Evolutionary conservation across 2,113 vertebrate species (phyloP).

Genomic region (Triplophysa dalaica): DNA sequence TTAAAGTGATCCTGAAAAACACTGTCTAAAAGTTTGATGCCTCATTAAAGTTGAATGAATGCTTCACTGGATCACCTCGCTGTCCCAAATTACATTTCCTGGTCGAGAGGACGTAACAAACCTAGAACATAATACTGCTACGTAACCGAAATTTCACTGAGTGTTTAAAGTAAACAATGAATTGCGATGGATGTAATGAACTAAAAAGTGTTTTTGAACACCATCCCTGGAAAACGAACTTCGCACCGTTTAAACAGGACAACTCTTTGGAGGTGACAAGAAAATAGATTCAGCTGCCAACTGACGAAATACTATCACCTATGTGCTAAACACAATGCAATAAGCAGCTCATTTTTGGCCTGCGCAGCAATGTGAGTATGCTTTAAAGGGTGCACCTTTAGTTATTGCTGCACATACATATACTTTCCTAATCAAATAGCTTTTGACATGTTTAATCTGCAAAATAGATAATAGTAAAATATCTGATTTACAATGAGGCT

Average conservation of each 20-base stretch:
- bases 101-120: background rate
- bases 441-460: background rate
- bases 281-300: slow-evolving; percentile 19
- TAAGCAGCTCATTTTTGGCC: slow-evolving; percentile 28
- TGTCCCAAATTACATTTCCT: slow-evolving; percentile 19
- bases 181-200: background rate
- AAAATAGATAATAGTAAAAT: slow-evolving; percentile 11
- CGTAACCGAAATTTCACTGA: slow-evolving; percentile 18
- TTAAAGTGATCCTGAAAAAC: slow-evolving; percentile 13
- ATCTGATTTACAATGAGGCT: background rate
- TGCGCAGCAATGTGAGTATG: background rate
- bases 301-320: background rate
- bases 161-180: slow-evolving; percentile 15
- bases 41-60: slow-evolving; percentile 11
- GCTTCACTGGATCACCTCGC: slow-evolving; percentile 11
- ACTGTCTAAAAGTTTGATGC: slow-evolving; percentile 19
- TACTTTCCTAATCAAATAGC: background rate
- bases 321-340: slow-evolving; percentile 1
- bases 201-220: background rate
- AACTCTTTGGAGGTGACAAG: background rate
- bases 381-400: background rate
- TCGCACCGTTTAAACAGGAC: background rate
- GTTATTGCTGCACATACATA: slow-evolving; percentile 17
- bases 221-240: background rate
- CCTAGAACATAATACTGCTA: slow-evolving; percentile 32